Base-by-base conservation (phyloP, 2,797 vertebrate species). In the Meda fulgida region DNA sequence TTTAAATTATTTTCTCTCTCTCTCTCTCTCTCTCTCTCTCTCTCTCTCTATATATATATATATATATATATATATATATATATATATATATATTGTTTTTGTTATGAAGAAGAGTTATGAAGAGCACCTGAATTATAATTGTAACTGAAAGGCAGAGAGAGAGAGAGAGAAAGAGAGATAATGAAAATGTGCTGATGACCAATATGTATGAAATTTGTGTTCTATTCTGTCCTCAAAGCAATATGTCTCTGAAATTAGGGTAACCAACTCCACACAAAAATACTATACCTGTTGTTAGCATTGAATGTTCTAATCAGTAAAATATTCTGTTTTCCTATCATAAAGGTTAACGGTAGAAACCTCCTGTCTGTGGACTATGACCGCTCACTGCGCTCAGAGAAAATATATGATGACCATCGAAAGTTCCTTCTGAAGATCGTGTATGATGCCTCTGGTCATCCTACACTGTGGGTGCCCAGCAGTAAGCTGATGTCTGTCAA, bases 311-410 rank as follows among this genome's bases (percentile, higher is more conserved):
- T 26, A 71, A 63, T 84, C 51, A 60, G 36, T 48, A 80, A 48
- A 53, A 46, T 66, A 26, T 73, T 63, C 19, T 34, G 36, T 48
- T 93, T 92, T 93, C 85, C 90, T 92, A 43, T 26, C 53, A 88
- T 89, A 89, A 90, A 99, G 98, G 98, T 99, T 88, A 99, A 99
- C 26, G 97, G 98, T 65, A 96, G 98, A 91, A 99, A 99, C 93
- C 93, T 99, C 90, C 95, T 99, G 78, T 99, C 98, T 0, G 97
- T 99, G 89, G 98, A 99, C 94, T 99, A 99, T 85, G 97, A 99
- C 90, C 97, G 98, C 23, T 94, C 96, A 0, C 94, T 97, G 83
- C 93, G 97, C 91, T 99, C 98, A 19, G 98, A 99, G 90, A 99
- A 99, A 90, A 97, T 99, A 93, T 99, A 99, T 19, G 98, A 99